Evolutionary conservation across 37 sponge, comb jelly and placozoan genomes (phyloP).

Genomic region (Hormiphora californensis): DNA sequence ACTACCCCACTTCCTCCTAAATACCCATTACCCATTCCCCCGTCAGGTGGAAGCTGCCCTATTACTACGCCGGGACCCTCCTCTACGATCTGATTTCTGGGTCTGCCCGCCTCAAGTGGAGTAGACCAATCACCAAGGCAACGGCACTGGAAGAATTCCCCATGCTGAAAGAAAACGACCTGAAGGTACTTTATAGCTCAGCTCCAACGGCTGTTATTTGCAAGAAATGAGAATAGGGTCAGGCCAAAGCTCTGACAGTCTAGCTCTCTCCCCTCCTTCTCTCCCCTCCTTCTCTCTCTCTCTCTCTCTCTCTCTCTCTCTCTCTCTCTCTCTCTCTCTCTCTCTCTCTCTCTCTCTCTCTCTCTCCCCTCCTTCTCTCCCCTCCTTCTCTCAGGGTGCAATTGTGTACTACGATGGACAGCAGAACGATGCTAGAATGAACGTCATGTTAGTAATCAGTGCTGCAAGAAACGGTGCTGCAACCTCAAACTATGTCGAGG

Average conservation of each 20-base stretch:
- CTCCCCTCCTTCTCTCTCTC: not conserved
- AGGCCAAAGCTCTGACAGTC: too few species aligned
- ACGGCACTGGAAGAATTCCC: slow-evolving; percentile 95
- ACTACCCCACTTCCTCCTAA: not conserved
- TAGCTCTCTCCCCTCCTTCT: not conserved
- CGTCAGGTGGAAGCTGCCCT: slow-evolving; percentile 90
- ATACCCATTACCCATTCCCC: not conserved
- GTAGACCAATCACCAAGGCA: slow-evolving; percentile 75
- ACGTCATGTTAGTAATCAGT: slow-evolving; percentile 80
- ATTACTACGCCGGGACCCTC: slow-evolving; percentile 92
- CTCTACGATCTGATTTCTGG: slow-evolving; percentile 94
- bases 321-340: not conserved
- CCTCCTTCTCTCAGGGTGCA: slow-evolving; percentile 4
- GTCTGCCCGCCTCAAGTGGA: slow-evolving; percentile 69
- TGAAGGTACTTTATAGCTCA: slow-evolving; percentile 54
- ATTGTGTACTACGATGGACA: slow-evolving; percentile 66
- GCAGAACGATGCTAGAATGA: slow-evolving; percentile 98
- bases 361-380: not conserved
- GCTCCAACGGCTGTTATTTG: not conserved
- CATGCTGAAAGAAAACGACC: slow-evolving; percentile 78
- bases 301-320: not conserved
- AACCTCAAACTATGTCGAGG: slow-evolving; percentile 84
- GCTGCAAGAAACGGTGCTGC: slow-evolving; percentile 87
- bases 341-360: not conserved
- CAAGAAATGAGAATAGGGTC: not conserved